Percentiles rank a stretch among this genome's conserved stretches.
phyloP scores from a whole-genome alignment of 2,113 vertebrate genomes.

The Melanocharis versteri region DNA sequence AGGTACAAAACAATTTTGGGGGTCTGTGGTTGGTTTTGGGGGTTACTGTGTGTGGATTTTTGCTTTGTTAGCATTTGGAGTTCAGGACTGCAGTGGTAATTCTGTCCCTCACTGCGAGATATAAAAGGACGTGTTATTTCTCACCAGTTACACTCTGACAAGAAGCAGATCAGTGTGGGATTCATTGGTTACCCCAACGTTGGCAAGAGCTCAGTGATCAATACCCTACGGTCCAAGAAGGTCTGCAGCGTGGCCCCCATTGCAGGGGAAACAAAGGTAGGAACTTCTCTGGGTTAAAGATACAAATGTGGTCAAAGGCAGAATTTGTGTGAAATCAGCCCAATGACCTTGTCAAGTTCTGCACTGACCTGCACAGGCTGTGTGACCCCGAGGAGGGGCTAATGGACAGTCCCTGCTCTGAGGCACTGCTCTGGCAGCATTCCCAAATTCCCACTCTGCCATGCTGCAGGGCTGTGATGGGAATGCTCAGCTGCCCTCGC shows the following conservation, averaged over 20 bases:
- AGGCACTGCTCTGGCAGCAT: background rate
- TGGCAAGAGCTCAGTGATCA: conserved; percentile 97
- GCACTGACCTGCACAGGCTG: background rate
- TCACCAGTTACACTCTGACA: conserved; percentile 91
- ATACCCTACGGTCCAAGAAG: conserved; percentile 94
- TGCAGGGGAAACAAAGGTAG: conserved; percentile 96
- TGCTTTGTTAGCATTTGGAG: background rate
- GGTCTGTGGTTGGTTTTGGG: background rate
- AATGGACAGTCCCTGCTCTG: background rate
- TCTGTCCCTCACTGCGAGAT: background rate
- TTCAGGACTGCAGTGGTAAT: background rate
- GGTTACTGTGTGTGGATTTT: background rate
- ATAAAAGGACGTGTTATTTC: background rate
- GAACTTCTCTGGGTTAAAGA: background rate
- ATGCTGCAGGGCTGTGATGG: background rate
- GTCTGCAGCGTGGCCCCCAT: conserved; percentile 96
- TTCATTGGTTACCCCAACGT: conserved; percentile 99
- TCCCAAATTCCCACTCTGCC: background rate
- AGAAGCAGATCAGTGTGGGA: conserved; percentile 98
- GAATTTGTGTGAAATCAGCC: background rate
- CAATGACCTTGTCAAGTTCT: background rate
- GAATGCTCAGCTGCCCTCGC: background rate
- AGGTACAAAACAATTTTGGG: conserved; percentile 72
- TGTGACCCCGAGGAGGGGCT: background rate
- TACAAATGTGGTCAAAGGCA: background rate